phyloP scores from a whole-genome alignment of 2,888 invertebrate genomes.

The Tyria jacobaeae region DNA sequence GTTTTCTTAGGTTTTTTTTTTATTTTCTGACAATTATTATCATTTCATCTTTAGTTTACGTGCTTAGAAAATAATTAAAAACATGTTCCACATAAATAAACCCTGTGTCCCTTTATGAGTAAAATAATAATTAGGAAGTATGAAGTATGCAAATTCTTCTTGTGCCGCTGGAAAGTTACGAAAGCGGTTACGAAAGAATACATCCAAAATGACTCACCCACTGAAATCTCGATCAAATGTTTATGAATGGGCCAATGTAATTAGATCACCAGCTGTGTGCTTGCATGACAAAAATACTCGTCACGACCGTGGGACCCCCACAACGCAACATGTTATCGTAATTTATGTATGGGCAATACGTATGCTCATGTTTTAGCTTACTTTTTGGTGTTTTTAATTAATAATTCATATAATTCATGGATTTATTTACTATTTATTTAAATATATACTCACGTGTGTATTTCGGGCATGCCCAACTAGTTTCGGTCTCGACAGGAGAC shows the following conservation, averaged over 20 bases:
- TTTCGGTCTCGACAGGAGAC: no score
- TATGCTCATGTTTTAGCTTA: conserved; percentile 33
- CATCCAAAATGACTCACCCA: conserved; percentile 7
- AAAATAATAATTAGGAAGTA: no score
- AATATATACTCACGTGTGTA: no score
- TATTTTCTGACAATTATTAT: no score
- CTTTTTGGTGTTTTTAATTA: conserved; percentile 23
- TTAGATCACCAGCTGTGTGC: conserved; percentile 46
- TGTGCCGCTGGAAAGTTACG: background rate
- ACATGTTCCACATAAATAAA: no score
- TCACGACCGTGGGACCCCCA: conserved; percentile 42
- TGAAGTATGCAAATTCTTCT: background rate
- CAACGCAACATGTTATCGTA: conserved; percentile 18
- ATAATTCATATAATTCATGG: conserved; percentile 15
- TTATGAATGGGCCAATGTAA: conserved; percentile 43
- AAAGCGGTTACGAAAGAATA: conserved; percentile 11
- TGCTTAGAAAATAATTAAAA: no score
- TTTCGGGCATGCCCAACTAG: no score
- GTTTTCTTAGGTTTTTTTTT: no score
- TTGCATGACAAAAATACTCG: conserved; percentile 43
- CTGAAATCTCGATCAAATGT: conserved; percentile 19
- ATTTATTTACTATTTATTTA: no score
- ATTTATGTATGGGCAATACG: conserved; percentile 19
- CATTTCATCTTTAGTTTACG: no score
- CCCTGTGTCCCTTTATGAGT: no score